Evolutionary conservation across 2,888 invertebrate species (phyloP).

Genomic region (Volucella zonaria): DNA sequence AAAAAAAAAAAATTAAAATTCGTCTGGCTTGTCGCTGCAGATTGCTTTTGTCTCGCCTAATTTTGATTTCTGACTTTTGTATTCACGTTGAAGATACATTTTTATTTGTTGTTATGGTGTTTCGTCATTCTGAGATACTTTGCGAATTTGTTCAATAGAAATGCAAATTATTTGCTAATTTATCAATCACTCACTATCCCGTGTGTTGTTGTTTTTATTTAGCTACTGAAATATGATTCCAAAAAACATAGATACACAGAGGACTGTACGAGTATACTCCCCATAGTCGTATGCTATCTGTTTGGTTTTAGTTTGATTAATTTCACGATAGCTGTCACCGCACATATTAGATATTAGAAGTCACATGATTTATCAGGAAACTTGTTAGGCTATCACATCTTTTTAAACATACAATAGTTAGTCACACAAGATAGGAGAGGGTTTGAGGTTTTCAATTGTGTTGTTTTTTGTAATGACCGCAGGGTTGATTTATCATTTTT

Average conservation of each 20-base stretch:
- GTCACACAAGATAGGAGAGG: no score
- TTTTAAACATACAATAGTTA: no score
- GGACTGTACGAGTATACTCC: not conserved
- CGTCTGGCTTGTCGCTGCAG: conserved; percentile 27
- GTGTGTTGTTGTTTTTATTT: not conserved
- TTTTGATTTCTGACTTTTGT: conserved; percentile 8
- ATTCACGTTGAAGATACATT: not conserved
- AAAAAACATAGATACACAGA: not conserved
- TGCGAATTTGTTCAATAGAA: conserved; percentile 42
- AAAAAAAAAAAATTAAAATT: conserved; percentile 9
- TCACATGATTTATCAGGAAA: conserved; percentile 64
- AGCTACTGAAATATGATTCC: not conserved
- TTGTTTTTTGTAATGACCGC: no score
- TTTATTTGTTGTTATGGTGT: not conserved
- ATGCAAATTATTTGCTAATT: conserved; percentile 53
- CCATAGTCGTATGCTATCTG: conserved; percentile 1
- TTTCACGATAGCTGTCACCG: conserved; percentile 47
- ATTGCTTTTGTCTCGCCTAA: conserved; percentile 23
- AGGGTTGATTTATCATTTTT: conserved; percentile 45
- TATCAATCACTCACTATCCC: conserved; percentile 49
- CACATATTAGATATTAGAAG: conserved; percentile 27
- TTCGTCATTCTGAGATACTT: conserved; percentile 22
- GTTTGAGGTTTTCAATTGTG: no score
- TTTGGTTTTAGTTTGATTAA: conserved; percentile 53
- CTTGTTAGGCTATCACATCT: conserved; percentile 30